Evolutionary conservation across 2,888 invertebrate genomes (phyloP), one percentile per base, ranked within the genome.

Genomic region (Chloroclysta siterata): DNA sequence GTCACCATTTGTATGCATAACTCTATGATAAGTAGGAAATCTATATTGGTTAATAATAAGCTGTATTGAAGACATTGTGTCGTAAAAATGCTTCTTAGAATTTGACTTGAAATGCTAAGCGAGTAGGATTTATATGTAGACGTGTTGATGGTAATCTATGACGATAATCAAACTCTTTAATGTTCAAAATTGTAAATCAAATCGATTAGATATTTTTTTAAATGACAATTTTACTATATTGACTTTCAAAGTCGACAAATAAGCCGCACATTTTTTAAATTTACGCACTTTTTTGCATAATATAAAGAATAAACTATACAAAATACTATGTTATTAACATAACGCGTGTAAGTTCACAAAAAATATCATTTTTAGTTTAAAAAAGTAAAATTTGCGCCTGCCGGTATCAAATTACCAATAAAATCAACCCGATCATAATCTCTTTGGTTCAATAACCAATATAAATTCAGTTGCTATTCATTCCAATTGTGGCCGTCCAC

Each of bases 31-130:
- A 74, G 55, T 66, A 66, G 60, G 70, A 73, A 73, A 78, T 78
- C 71, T 77, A 74, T 81, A 80, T 78, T 80, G 82, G 70, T 78
- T 78, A 80, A 79, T 74, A 79, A 70, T 69, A 68, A 66, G 33
- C 33, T 54, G 48, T 52, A 36, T 39, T 39, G 11, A 28, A 55
- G 53, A 46, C 50, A 61, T 53, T 65, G 52, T 60, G 11, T 22
- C 17, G 10, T 39, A 51, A 54, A 60, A 54, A 57, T 51, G 17
- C 15, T 65, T 65, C 65, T 39, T 51, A 52, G 65, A 58, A 61
- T 44, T 44, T 54, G 0, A 46, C 11, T 60, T 56, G 22, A 17
- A 44, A 60, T 60, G 64, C 51, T 28, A 14, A 39, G 41, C 42
- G 58, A 44, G 39, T 56, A 46, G 17, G 28, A 36, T 54, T 55